Evolutionary conservation across 2,888 invertebrate species (phyloP).

Genomic region (Phyllotreta cruciferae): DNA sequence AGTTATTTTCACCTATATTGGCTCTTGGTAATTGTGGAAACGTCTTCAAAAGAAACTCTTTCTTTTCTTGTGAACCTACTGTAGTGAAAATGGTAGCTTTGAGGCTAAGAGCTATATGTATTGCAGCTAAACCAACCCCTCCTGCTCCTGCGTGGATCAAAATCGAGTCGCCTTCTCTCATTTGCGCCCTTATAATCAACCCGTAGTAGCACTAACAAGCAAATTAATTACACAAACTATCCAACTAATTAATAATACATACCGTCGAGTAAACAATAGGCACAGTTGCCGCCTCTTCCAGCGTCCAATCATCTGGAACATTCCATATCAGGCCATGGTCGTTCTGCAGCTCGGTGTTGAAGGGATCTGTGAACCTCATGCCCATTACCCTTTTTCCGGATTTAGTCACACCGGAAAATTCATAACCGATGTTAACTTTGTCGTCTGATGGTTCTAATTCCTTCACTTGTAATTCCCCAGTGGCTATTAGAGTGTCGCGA

Average conservation of each 20-base stretch:
- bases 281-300: conserved; percentile 71
- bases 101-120: conserved; percentile 83
- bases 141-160: conserved; percentile 63
- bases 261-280: conserved; percentile 69
- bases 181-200: conserved; percentile 38
- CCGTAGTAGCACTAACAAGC: conserved; percentile 42
- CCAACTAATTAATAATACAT: conserved; percentile 34
- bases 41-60: conserved; percentile 78
- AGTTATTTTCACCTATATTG: conserved; percentile 67
- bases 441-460: neutral
- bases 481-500: conserved; percentile 94
- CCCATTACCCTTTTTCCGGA: conserved; percentile 27
- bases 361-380: neutral
- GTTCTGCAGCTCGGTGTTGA: conserved; percentile 56
- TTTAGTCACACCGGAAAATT: conserved; percentile 18
- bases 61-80: conserved; percentile 83
- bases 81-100: conserved; percentile 88
- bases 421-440: neutral
- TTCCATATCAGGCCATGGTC: conserved; percentile 61
- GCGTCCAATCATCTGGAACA: conserved; percentile 64
- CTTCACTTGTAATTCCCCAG: conserved; percentile 91
- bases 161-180: conserved; percentile 43
- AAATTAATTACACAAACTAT: neutral
- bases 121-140: conserved; percentile 94
- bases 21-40: conserved; percentile 80